Percentiles rank a stretch among this genome's conserved stretches.
These are phyloP conservation scores for Callionymus lyra DNA, from an alignment of 2,113 vertebrate species.

Conservation along the genomic window DNA sequence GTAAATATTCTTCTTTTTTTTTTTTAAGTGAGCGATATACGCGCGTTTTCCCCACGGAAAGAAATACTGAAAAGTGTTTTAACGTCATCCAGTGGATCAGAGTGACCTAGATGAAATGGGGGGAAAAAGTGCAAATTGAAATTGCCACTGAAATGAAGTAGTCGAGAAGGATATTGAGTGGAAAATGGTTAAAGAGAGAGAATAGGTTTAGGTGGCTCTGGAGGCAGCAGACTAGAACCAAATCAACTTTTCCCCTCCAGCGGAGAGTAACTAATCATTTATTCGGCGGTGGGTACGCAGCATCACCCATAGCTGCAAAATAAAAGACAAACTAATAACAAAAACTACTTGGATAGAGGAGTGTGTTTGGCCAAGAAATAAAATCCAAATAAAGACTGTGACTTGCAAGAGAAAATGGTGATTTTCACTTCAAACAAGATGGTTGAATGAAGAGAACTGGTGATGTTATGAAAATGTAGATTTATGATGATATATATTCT, in stretches of 20 bases:
- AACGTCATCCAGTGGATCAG: no score
- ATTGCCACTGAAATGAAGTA: conserved; percentile 25
- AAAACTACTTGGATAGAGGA: conserved; percentile 58
- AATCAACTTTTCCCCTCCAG: conserved; percentile 63
- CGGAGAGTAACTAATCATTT: conserved; percentile 61
- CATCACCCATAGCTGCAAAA: conserved; percentile 43
- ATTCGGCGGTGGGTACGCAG: conserved; percentile 42
- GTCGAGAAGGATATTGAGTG: conserved; percentile 46
- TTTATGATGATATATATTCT: no score
- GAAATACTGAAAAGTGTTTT: no score
- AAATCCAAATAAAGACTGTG: conserved; percentile 38
- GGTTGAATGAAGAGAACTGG: no score
- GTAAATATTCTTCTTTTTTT: not conserved
- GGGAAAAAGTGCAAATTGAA: conserved; percentile 10
- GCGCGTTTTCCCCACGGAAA: no score
- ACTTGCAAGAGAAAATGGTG: no score
- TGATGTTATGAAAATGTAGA: no score
- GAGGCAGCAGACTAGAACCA: conserved; percentile 46
- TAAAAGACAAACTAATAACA: conserved; percentile 57
- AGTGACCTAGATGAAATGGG: not conserved
- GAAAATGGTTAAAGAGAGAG: conserved; percentile 48
- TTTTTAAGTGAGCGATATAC: no score
- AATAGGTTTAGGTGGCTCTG: conserved; percentile 40
- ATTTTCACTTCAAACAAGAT: no score
- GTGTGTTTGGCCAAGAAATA: conserved; percentile 3